Conservation (phyloP, 2,113 vertebrate genomes). For the Ornithorhynchus anatinus region DNA sequence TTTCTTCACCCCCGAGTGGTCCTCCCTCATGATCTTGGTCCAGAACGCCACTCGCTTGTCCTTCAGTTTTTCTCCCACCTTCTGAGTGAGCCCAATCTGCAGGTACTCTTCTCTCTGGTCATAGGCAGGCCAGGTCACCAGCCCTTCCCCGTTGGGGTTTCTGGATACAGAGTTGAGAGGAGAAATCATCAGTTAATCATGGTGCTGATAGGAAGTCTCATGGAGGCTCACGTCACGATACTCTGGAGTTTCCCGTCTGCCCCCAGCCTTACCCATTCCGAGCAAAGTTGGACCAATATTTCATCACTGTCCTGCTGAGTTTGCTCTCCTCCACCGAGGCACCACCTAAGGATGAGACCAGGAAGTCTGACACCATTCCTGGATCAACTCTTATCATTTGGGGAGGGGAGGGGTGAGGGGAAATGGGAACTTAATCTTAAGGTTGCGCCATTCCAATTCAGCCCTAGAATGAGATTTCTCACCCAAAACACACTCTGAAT, state of each 20-base stretch:
- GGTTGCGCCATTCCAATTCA: too few species aligned
- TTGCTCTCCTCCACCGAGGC: slow-evolving; percentile 58
- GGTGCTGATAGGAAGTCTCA: not conserved
- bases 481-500: too few species aligned
- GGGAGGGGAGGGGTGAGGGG: too few species aligned
- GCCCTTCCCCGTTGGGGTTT: slow-evolving; percentile 29
- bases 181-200: not conserved
- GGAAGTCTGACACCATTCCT: too few species aligned
- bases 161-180: slow-evolving; percentile 9
- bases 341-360: not conserved
- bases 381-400: too few species aligned
- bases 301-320: slow-evolving; percentile 73
- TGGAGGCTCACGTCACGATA: not conserved
- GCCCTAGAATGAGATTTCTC: too few species aligned
- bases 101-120: slow-evolving; percentile 13
- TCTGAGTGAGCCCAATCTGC: slow-evolving; percentile 25
- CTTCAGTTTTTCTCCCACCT: slow-evolving; percentile 17
- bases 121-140: slow-evolving; percentile 43
- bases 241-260: not conserved
- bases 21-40: not conserved
- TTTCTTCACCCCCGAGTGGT: not conserved
- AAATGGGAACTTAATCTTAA: too few species aligned
- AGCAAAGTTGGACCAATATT: slow-evolving; percentile 78
- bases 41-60: slow-evolving; percentile 30
- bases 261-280: slow-evolving; percentile 68